Base-by-base conservation (phyloP, 2,113 vertebrate genomes). In the Ovibos moschatus region DNA sequence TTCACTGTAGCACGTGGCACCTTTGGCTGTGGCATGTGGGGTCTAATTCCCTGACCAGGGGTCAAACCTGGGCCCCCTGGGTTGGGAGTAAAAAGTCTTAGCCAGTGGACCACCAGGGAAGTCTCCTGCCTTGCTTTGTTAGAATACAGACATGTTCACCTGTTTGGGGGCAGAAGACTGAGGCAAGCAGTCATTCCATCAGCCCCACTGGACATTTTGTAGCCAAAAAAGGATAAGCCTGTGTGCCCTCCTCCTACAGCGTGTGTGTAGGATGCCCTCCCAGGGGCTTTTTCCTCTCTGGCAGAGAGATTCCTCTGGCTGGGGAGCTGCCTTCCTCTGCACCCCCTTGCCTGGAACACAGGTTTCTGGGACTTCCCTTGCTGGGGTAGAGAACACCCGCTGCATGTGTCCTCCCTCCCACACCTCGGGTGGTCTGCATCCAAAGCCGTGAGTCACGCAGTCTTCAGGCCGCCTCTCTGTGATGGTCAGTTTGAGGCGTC, bases 181-280 rank as follows among this genome's bases (percentile, higher is more conserved):
- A 84, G 53, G 47, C 50, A 5, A 64, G 30, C 25, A 30, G 7
- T 15, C 12, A 5, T 25, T 43, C 58, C 28, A 1, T n/a, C 53
- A 36, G 10, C 79, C 28, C 57, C 58, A 11, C 2, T 4, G 53
- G 58, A 47, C 87, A 17, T 11, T 23, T 21, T 15, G 33, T 17
- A 5, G 53, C 45, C 45, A 7, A 9, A 36, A n/a, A 15, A 50
- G 79, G 55, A 57, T 1, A 4, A 0, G 25, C 58, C 14, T 57
- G 25, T 57, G 45, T 40, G 25, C 15, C 51, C 57, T 10, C 25
- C 0, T 36, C 57, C 94, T 71, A 40, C 19, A 1, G 47, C 12
- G 1, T 3, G 8, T 2, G 6, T 8, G 30, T 23, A 19, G 17
- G 8, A 15, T 0, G 2, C 50, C 57, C 53, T 19, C 10, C 2